phyloP scores from a whole-genome alignment of 2,797 vertebrate species.

The Margarornis squamiger region DNA sequence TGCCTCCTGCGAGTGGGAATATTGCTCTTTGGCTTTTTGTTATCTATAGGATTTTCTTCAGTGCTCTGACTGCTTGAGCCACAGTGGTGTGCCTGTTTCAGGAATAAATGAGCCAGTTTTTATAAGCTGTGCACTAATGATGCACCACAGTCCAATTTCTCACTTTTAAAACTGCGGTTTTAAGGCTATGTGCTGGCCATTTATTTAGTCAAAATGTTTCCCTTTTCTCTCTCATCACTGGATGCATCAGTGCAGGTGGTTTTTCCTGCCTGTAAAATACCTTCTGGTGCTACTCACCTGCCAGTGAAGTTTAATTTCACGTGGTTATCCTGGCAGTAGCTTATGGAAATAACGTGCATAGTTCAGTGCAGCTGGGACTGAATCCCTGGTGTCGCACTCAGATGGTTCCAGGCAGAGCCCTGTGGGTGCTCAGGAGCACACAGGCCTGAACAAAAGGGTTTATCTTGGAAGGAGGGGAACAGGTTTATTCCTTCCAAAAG shows the following conservation, averaged over 20 bases:
- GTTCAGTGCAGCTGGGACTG: background rate
- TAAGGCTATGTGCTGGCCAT: background rate
- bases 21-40: background rate
- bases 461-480: background rate
- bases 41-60: background rate
- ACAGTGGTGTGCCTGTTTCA: background rate
- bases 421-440: background rate
- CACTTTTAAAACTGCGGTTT: background rate
- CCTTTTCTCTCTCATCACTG: background rate
- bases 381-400: accelerated
- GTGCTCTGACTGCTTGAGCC: background rate
- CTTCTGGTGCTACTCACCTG: background rate
- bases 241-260: background rate
- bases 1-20: background rate
- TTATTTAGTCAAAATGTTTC: background rate
- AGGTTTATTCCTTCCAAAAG: background rate
- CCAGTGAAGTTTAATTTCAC: background rate
- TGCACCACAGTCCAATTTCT: background rate
- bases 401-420: background rate
- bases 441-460: background rate
- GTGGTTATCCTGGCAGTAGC: background rate
- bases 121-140: background rate
- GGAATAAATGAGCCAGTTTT: background rate
- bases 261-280: background rate
- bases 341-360: background rate